Evolutionary conservation across 92 coral and sea anemone species (phyloP), one percentile per base, ranked within the genome.

Genomic region (Zoanthus solanderi): DNA sequence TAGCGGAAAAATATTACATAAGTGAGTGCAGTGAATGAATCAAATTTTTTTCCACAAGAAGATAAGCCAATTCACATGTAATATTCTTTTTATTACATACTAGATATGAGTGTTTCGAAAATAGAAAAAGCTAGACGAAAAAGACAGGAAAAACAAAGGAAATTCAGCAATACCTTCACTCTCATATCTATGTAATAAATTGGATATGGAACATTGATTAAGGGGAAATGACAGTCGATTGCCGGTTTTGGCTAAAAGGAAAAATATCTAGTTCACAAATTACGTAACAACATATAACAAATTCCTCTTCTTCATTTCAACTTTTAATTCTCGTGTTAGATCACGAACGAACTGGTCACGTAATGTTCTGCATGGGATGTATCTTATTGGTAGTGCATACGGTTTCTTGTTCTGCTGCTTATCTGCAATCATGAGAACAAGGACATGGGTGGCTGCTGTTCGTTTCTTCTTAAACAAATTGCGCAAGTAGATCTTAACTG

Each of bases 301-400:
- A 57, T 57, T 57, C 65, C 16, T 57, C 16, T 57, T 57, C 16
- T 57, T 57, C 81, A 76, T 53, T 9, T 48, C 45, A 11, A 8
- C 13, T n/a, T 76, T 76, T 23, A 76, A 54, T 54, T 50, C 81
- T 3, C 46, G 18, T 18, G 81, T 76, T 10, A 53, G 65, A 14
- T 76, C 81, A 12, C 81, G 81, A 17, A 76, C 67, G 53, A 28
- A 76, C 23, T 76, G 81, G 81, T 76, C 81, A 8, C 65, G 13
- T 9, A 76, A 30, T 9, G 44, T 76, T 28, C 65, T 50, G 66
- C 65, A 50, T 16, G 81, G 81, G 46, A 76, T 15, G 7, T 29
- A 53, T 65, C 14, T 29, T 23, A 30, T 46, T 3, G 81, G 81
- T 10, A 76, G 45, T 1, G 81, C 81, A 76, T 76, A 76, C 0